These are phyloP conservation scores for Atractosteus spatula DNA, from an alignment of 2,113 vertebrate species.

Conservation along the genomic window DNA sequence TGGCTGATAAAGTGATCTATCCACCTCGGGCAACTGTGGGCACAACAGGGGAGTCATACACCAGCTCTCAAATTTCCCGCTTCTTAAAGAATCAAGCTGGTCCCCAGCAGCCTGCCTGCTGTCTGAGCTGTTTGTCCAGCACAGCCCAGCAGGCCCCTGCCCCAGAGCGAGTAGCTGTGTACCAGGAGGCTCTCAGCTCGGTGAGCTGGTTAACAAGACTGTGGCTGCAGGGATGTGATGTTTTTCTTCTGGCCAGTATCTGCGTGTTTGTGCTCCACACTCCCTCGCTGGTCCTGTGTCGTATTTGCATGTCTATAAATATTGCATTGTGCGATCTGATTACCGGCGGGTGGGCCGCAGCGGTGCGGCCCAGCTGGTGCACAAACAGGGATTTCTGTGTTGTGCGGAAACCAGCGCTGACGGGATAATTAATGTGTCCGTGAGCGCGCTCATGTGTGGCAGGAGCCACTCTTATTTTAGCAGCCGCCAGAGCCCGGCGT, in stretches of 20 bases:
- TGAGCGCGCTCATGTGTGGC: background rate
- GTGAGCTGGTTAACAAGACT: too few species aligned
- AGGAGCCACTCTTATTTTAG: background rate
- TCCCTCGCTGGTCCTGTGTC: slow-evolving; percentile 25
- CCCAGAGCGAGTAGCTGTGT: too few species aligned
- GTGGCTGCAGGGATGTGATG: too few species aligned
- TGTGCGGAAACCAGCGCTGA: background rate
- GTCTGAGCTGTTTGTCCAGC: background rate
- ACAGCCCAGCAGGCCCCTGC: slow-evolving; percentile 14
- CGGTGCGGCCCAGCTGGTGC: slow-evolving; percentile 9
- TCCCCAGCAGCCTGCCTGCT: background rate
- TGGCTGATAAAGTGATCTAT: too few species aligned
- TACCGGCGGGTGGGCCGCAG: slow-evolving; percentile 46
- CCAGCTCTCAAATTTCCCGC: background rate
- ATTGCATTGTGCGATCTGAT: slow-evolving; percentile 41
- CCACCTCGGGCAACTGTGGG: too few species aligned
- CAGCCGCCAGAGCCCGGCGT: too few species aligned
- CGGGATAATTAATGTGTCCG: background rate
- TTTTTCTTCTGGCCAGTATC: background rate
- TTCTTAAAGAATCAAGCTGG: background rate
- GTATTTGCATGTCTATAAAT: slow-evolving; percentile 40
- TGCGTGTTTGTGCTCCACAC: background rate
- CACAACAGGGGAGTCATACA: background rate
- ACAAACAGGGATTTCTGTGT: slow-evolving; percentile 2
- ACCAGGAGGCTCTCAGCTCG: too few species aligned